Conservation (phyloP, 1,140 invertebrate genomes). For the Ptiloglossa arizonensis region DNA sequence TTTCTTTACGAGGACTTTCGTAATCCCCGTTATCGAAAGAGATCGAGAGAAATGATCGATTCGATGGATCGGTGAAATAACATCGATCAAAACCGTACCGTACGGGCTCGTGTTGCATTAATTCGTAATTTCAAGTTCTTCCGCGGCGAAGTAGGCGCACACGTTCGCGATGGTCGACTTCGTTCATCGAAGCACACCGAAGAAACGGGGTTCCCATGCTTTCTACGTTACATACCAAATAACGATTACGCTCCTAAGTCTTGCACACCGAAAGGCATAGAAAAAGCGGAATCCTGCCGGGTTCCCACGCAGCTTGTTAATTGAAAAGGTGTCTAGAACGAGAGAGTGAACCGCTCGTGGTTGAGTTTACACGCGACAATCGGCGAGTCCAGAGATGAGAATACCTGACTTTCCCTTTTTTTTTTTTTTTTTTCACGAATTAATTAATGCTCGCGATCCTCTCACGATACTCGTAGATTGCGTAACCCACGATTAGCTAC, state of each 20-base stretch:
- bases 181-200: not conserved
- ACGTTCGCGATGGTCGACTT: not conserved
- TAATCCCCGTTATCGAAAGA: not conserved
- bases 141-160: too few relatives aligned
- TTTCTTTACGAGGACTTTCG: not conserved
- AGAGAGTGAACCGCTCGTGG: conserved; percentile 18
- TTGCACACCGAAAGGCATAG: conserved; percentile 21
- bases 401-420: conserved; percentile 9
- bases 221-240: conserved; percentile 58
- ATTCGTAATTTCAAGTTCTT: not conserved
- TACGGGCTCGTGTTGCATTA: too few relatives aligned
- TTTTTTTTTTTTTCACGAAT: conserved; percentile 5
- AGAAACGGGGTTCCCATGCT: conserved; percentile 62
- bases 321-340: conserved; percentile 35
- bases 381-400: conserved; percentile 39
- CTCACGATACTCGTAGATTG: conserved; percentile 11
- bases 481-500: conserved; percentile 35
- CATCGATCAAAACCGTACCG: too few relatives aligned
- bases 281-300: conserved; percentile 49
- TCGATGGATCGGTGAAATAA: too few relatives aligned
- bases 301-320: conserved; percentile 56
- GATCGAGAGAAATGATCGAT: not conserved
- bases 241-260: conserved; percentile 52
- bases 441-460: not conserved
- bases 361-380: conserved; percentile 26